Percentiles rank a stretch among this genome's conserved stretches.
These are phyloP conservation scores for Lissonota sp. DNA, from an alignment of 2,888 invertebrate species.

Conservation along the genomic window DNA sequence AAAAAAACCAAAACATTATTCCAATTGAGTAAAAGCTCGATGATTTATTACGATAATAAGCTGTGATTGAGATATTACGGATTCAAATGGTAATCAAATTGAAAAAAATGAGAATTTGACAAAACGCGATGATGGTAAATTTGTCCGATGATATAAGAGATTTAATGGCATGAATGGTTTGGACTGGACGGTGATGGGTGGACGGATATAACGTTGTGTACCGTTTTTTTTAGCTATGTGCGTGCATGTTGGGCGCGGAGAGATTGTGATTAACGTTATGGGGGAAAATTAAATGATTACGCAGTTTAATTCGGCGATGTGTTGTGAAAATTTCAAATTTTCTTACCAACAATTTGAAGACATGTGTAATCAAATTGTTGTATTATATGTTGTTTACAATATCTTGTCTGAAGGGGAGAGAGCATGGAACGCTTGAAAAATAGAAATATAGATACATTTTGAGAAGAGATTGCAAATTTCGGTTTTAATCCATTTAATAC, in stretches of 20 bases:
- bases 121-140: conserved; percentile 4
- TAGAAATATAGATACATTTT: no score
- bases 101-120: conserved; percentile 12
- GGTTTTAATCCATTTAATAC: no score
- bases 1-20: conserved; percentile 41
- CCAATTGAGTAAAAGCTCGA: conserved; percentile 39
- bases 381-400: neutral
- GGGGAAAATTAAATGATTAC: conserved; percentile 36
- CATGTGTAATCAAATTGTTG: neutral
- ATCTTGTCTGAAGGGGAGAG: neutral
- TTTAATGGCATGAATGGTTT: conserved; percentile 39
- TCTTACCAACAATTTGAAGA: conserved; percentile 1
- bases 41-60: conserved; percentile 49
- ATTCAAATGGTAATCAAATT: conserved; percentile 52
- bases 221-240: conserved; percentile 44
- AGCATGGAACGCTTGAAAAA: no score
- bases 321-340: conserved; percentile 3
- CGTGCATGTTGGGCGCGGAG: conserved; percentile 45
- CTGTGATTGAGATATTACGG: conserved; percentile 58
- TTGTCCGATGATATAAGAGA: conserved; percentile 25
- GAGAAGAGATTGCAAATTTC: no score
- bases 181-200: conserved; percentile 1
- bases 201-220: conserved; percentile 17
- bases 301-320: conserved; percentile 35
- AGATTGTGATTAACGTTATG: conserved; percentile 57